Base-by-base conservation (phyloP, 2,888 invertebrate genomes). In the Pheosia gnoma region DNA sequence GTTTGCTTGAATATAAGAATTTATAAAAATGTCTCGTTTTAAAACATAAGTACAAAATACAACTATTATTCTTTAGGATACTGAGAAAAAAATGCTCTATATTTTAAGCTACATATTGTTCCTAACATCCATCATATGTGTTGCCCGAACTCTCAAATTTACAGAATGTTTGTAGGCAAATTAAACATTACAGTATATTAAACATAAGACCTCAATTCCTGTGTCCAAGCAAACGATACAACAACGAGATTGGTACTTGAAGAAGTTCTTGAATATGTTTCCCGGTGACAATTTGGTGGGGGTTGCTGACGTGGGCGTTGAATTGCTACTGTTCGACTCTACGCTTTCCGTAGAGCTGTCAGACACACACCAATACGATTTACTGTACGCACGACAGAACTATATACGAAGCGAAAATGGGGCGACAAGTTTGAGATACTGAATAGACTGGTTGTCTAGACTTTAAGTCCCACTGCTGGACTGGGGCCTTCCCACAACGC, bases 221-320 rank as follows among this genome's bases (percentile, higher is more conserved):
- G 62, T 81, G 78, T 82, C 75, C 82, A 91, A 94, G 79, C 77
- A 79, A 78, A 80, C 65, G 68, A 70, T 74, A 62, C 74, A 74
- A 77, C 78, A 80, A 77, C 78, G 72, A 77, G 71, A 66, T 80
- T 94, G 94, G 95, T 97, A 98, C 98, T 98, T 98, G 96, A 98
- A 98, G 95, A 98, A 98, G 95, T 98, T 98, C 95, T 98, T 98
- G 96, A 98, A 97, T 94, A 98, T 97, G 95, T 96, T 96, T 88
- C 96, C 96, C 64, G 97, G 96, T 81, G 97, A 97, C 86, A 97
- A 96, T 94, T 97, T 97, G 88, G 96, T 96, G 58, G 96, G 95
- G 80, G 96, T 92, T 53, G 91, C 70, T 63, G 90, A 79, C 77
- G 88, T 90, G 76, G 93, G 89, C 58, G 91, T 86, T 37, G 91